Conservation (phyloP, 2,113 vertebrate genomes). For the Channa maculata region DNA sequence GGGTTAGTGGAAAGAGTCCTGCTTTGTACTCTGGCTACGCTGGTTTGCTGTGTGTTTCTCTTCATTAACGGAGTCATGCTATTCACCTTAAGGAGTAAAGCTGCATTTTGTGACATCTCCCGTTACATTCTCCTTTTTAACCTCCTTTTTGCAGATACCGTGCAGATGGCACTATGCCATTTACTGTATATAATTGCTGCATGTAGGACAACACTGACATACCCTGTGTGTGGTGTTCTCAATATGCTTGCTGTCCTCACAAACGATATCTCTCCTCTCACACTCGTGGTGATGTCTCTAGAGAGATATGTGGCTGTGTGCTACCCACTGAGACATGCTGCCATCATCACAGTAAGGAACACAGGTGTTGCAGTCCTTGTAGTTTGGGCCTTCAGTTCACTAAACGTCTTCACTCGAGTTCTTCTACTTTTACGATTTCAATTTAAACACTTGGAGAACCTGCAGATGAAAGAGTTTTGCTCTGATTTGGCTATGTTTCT, state of each 20-base stretch:
- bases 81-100: constrained; percentile 45
- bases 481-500: neutral
- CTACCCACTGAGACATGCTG: constrained; percentile 69
- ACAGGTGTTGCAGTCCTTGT: constrained; percentile 42
- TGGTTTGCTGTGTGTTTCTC: constrained; percentile 45
- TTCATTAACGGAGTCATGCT: constrained; percentile 49
- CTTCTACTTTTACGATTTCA: neutral
- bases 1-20: neutral
- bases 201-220: neutral
- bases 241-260: constrained; percentile 4
- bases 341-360: constrained; percentile 64
- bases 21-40: neutral
- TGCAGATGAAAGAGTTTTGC: constrained; percentile 46
- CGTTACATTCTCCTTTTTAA: constrained; percentile 68
- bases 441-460: neutral
- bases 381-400: constrained; percentile 55
- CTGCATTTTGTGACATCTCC: constrained; percentile 37
- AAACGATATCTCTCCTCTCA: constrained; percentile 56
- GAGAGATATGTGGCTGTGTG: constrained; percentile 78
- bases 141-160: constrained; percentile 65
- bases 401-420: constrained; percentile 12
- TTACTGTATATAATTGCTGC: constrained; percentile 30
- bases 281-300: constrained; percentile 74
- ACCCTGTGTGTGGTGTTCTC: constrained; percentile 48
- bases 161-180: constrained; percentile 40